These are phyloP conservation scores for Actenoides lindsayi DNA, from an alignment of 2,113 vertebrate genomes.

Conservation along the genomic window DNA sequence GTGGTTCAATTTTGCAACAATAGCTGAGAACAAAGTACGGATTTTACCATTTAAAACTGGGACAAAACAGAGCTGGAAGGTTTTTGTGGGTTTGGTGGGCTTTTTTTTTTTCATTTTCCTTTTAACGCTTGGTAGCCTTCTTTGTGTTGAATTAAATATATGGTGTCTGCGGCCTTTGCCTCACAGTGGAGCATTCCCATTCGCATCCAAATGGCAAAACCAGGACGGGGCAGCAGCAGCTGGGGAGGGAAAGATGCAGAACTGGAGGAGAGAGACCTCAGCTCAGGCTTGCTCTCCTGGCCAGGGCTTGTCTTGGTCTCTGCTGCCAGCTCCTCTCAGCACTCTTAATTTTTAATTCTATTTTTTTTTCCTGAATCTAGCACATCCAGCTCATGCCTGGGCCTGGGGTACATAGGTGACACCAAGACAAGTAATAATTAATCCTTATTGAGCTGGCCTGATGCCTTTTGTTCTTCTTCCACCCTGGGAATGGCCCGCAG, in stretches of 20 bases:
- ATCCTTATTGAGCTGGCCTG: neutral
- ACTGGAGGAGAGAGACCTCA: neutral
- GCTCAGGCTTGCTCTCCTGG: neutral
- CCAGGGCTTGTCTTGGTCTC: neutral
- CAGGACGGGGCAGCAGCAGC: neutral
- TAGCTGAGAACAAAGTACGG: slow-evolving; percentile 34
- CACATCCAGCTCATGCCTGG: neutral
- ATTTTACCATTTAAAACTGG: slow-evolving; percentile 33
- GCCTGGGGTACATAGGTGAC: neutral
- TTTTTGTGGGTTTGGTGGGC: neutral
- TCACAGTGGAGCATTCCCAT: neutral
- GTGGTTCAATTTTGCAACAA: slow-evolving; percentile 35
- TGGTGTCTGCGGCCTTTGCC: neutral
- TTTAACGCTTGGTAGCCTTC: neutral
- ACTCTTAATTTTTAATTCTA: neutral
- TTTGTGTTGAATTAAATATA: neutral
- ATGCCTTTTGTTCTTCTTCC: neutral
- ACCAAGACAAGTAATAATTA: neutral
- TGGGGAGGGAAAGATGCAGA: neutral
- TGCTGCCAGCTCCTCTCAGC: neutral
- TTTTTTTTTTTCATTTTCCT: neutral
- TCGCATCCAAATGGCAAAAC: neutral
- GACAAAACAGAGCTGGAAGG: slow-evolving; percentile 24
- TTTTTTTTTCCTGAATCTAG: neutral
- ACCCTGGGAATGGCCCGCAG: neutral